Evolutionary conservation across 2,113 vertebrate genomes (phyloP).

Genomic region (Australoheros scitulus): DNA sequence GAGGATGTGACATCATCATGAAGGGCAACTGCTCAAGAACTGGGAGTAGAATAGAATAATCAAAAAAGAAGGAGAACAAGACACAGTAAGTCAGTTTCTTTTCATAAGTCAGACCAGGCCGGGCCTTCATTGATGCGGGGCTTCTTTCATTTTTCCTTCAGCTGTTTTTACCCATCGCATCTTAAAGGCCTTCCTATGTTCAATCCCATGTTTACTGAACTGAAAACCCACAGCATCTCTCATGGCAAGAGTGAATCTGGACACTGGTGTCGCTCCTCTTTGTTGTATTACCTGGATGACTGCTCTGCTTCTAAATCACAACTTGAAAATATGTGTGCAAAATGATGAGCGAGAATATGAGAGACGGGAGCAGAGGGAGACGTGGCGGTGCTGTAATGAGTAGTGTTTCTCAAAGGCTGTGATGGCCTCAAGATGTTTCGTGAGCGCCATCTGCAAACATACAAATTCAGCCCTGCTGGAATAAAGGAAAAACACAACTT

Average conservation of each 20-base stretch:
- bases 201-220: slow-evolving; percentile 14
- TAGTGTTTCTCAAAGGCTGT: not conserved
- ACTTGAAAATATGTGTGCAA: slow-evolving; percentile 8
- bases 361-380: not conserved
- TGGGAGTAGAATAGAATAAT: slow-evolving; percentile 68
- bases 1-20: slow-evolving; percentile 99
- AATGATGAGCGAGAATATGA: not conserved
- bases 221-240: slow-evolving; percentile 3
- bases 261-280: slow-evolving; percentile 27
- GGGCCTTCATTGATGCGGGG: not conserved
- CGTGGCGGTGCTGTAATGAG: not conserved
- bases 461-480: slow-evolving; percentile 23
- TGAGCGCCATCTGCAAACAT: slow-evolving; percentile 9
- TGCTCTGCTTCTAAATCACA: slow-evolving; percentile 24
- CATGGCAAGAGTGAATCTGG: slow-evolving; percentile 30
- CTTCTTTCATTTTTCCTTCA: slow-evolving; percentile 10
- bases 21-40: slow-evolving; percentile 97
- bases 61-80: not conserved
- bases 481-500: slow-evolving; percentile 16
- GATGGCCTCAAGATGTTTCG: slow-evolving; percentile 3
- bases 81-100: not conserved
- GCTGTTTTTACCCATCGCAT: not conserved
- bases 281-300: slow-evolving; percentile 38
- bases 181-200: slow-evolving; percentile 11
- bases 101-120: slow-evolving; percentile 10